Percentiles rank a stretch among this genome's conserved stretches.
These are phyloP conservation scores for Rhingia rostrata DNA, from an alignment of 2,888 invertebrate genomes.

Conservation along the genomic window DNA sequence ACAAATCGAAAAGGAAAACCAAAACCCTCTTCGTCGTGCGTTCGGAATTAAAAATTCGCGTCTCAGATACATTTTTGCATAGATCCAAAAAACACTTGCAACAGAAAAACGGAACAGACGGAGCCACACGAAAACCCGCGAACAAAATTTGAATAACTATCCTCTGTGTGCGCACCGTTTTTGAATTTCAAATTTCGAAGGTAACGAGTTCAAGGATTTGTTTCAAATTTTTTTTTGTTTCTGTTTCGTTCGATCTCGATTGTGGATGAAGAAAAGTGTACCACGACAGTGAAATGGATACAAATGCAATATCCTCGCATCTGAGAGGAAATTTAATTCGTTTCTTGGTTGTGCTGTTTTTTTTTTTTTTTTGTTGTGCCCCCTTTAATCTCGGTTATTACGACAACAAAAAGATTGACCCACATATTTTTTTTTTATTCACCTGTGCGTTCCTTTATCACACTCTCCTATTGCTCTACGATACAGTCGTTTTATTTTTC, in stretches of 20 bases:
- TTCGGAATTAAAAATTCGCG: slow-evolving; percentile 63
- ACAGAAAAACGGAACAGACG: slow-evolving; percentile 37
- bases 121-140: slow-evolving; percentile 17
- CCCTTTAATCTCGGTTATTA: slow-evolving; percentile 41
- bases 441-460: slow-evolving; percentile 62
- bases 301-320: slow-evolving; percentile 11
- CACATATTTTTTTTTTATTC: slow-evolving; percentile 77
- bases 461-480: slow-evolving; percentile 39
- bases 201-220: slow-evolving; percentile 74
- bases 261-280: slow-evolving; percentile 13
- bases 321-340: not conserved
- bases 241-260: slow-evolving; percentile 26
- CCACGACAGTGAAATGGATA: slow-evolving; percentile 39
- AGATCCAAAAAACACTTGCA: slow-evolving; percentile 63
- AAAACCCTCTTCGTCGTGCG: slow-evolving; percentile 31
- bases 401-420: slow-evolving; percentile 79
- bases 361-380: slow-evolving; percentile 25
- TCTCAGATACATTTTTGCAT: slow-evolving; percentile 53
- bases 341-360: not conserved
- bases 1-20: slow-evolving; percentile 10
- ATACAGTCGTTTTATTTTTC: slow-evolving; percentile 16
- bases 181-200: slow-evolving; percentile 73
- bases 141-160: slow-evolving; percentile 67
- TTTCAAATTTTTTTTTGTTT: too few species aligned
- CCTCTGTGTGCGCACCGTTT: slow-evolving; percentile 42